These are phyloP conservation scores for Odontamblyopus rebecca DNA, from an alignment of 2,797 vertebrate species.

Conservation along the genomic window DNA sequence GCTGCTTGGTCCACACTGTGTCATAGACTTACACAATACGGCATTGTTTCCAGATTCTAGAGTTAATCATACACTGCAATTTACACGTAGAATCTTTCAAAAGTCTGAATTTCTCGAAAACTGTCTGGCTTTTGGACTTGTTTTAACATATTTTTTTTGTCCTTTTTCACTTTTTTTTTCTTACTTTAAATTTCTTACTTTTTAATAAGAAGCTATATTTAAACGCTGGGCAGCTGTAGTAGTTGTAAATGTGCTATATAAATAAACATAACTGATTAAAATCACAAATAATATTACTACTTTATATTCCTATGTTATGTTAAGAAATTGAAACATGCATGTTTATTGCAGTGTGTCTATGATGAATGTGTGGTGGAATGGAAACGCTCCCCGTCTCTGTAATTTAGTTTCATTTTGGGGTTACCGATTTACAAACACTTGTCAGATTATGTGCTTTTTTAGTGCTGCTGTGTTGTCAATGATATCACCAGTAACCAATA, in stretches of 20 bases:
- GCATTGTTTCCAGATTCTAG: not conserved
- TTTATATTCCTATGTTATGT: not conserved
- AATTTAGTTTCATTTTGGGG: conserved; percentile 38
- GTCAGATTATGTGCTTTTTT: conserved; percentile 58
- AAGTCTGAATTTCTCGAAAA: too few relatives aligned
- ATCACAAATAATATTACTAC: not conserved
- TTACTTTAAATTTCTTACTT: too few relatives aligned
- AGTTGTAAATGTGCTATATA: too few relatives aligned
- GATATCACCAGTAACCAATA: conserved; percentile 33
- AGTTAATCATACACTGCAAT: not conserved
- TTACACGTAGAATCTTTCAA: not conserved
- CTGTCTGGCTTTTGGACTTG: not conserved
- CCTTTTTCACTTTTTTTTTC: too few relatives aligned
- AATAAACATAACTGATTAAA: not conserved
- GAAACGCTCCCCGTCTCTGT: conserved; percentile 36
- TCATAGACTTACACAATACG: not conserved
- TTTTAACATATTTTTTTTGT: not conserved
- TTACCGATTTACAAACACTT: conserved; percentile 57
- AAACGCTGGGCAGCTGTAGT: too few relatives aligned
- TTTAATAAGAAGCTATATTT: too few relatives aligned
- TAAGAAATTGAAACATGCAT: not conserved
- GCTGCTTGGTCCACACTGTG: conserved; percentile 40
- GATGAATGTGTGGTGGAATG: conserved; percentile 35
- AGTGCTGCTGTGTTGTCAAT: conserved; percentile 37
- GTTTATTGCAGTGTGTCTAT: not conserved